Evolutionary conservation across 2,888 invertebrate species (phyloP).

Genomic region (Sphecodes monilicornis): DNA sequence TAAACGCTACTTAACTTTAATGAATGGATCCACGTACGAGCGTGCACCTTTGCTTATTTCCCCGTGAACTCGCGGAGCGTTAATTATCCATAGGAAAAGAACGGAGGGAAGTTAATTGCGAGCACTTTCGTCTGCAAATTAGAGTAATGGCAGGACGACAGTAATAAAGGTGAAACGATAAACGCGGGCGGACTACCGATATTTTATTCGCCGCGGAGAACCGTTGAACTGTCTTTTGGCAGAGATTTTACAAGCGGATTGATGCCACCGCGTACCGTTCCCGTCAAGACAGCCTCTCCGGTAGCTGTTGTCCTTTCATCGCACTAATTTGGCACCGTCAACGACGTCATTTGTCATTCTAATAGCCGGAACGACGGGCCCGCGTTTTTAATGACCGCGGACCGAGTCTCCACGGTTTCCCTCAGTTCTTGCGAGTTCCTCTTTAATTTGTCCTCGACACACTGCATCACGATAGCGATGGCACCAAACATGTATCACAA

Average conservation of each 20-base stretch:
- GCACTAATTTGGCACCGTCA: slow-evolving; percentile 82
- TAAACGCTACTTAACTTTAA: slow-evolving; percentile 59
- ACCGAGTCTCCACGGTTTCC: slow-evolving; percentile 34
- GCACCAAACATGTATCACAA: background rate
- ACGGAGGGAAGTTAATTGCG: background rate
- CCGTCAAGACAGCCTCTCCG: slow-evolving; percentile 48
- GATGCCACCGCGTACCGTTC: slow-evolving; percentile 53
- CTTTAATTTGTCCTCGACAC: slow-evolving; percentile 78
- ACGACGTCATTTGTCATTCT: slow-evolving; percentile 83
- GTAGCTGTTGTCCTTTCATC: slow-evolving; percentile 76
- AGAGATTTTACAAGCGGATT: slow-evolving; percentile 60
- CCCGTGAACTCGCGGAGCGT: background rate
- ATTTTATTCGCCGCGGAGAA: slow-evolving; percentile 25
- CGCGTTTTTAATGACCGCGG: slow-evolving; percentile 77
- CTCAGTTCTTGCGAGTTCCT: slow-evolving; percentile 70
- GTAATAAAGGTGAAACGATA: slow-evolving; percentile 27
- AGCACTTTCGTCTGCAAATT: slow-evolving; percentile 21
- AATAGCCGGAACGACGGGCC: slow-evolving; percentile 78
- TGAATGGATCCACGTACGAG: slow-evolving; percentile 49
- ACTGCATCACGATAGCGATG: slow-evolving; percentile 65
- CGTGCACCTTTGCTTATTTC: slow-evolving; percentile 26
- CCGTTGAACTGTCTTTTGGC: slow-evolving; percentile 26
- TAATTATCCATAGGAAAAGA: slow-evolving; percentile 2
- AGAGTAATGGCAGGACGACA: slow-evolving; percentile 7
- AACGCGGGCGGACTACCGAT: background rate